Evolutionary conservation across 2,888 invertebrate genomes (phyloP), one percentile per base, ranked within the genome.

Genomic region (Caenorhabditis macrosperma): DNA sequence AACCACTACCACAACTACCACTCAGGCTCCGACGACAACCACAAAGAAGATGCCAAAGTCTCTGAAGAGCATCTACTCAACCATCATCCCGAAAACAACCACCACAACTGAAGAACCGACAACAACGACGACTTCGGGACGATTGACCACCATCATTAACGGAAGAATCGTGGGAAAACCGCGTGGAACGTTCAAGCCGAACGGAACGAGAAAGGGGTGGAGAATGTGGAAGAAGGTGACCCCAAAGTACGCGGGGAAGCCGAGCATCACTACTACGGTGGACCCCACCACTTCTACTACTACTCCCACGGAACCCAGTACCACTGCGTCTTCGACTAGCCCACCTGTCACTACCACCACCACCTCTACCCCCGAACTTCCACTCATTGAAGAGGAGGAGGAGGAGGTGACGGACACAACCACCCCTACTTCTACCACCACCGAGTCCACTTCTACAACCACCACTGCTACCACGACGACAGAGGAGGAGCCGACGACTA

Each of bases 191-290:
- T 67, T 76, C 28, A 76, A 68, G 22, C 81, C 76, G 28, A 61
- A 75, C 28, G 76, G 68, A 57, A 74, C 74, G 35, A 33, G 71
- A 63, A 78, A 76, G 28, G 76, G 75, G 7, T 71, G 69, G 76
- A 71, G 66, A 72, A 79, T 74, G 66, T 82, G 82, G 84, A 84
- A 80, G 54, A 84, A 82, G 50, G 68, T 81, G 24, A 81, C 82
- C 33, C 77, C 81, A 50, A 81, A 67, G 71, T 61, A 72, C 50
- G 46, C 15, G 60, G 61, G 48, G 54, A 66, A 59, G 24, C 48
- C 7, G 74, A 74, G 63, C 64, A 57, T 59, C 74, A 74, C 74
- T 74, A 74, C 75, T 66, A 67, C 75, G 75, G 75, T 59, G 75
- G 75, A 10, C 67, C 67, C 67, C 64, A 67, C 26, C 57, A 44